Evolutionary conservation across 2,797 vertebrate species (phyloP), one percentile per base, ranked within the genome.

Genomic region (Platalea minor): DNA sequence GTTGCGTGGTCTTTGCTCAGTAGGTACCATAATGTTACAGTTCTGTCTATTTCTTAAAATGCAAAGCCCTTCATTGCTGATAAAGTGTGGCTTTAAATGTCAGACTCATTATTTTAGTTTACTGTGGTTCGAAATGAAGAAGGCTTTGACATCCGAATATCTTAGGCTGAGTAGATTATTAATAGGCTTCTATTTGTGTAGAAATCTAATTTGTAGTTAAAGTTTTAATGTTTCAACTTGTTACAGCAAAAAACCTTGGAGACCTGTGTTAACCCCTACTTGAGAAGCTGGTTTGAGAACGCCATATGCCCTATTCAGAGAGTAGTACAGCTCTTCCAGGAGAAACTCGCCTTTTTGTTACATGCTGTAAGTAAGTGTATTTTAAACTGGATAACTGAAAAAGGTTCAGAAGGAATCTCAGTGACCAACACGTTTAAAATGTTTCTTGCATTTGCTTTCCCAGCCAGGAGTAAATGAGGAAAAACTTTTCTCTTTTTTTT

Each of bases 331-430:
- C 98, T 99, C 91, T 98, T 99, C 89, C 99, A 99, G 97, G 98
- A 98, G 93, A 98, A 98, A 94, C 98, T 99, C 37, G 95, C 98
- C 91, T 98, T 98, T 95, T 86, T 99, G 88, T 98, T 99, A 41
- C 98, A 99, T n/a, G 99, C 99, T 24, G 99, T 99, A 97, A 99
- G 99, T 99, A 97, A 99, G 99, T 98, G 50, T 73, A 43, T 28
- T 67, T 37, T 73, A 88, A 83, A 82, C 18, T n/a, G 45, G 29
- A 7, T 20, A 33, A 53, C 51, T 67, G 14, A 61, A 70, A 88
- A 48, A 23, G 8, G 48, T 77, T 63, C 70, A 63, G 35, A 88
- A 78, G 56, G 45, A 48, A 21, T 29, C 61, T 68, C 53, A 10
- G 54, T 64, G 29, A 57, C 24, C 48, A 43, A 2, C 11, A 4